Base-by-base conservation (phyloP, 2,113 vertebrate genomes). In the Illadopsis cleaveri region DNA sequence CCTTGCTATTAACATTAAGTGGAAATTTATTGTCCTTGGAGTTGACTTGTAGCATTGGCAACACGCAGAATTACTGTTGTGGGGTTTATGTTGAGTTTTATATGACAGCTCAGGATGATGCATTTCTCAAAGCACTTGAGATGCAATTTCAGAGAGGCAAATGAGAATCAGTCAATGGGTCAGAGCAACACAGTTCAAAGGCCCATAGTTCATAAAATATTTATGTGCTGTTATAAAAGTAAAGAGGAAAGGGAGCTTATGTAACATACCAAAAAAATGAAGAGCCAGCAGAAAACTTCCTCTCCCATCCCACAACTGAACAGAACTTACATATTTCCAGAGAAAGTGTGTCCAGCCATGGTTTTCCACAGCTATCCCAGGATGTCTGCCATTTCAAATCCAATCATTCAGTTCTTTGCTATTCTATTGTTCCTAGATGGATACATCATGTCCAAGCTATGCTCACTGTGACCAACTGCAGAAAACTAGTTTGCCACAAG, bases 151-250 rank as follows among this genome's bases (percentile, higher is more conserved):
- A 69, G 57, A 84, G 57, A 84, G 56, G 53, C 44, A 80, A 73
- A 85, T 71, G 70, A 69, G 82, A 73, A 60, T 87, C 58, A 53
- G 82, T 92, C 70, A 24, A 3, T 40, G 51, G 89, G 82, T 90
- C 73, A 94, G 85, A 93, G 86, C 93, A 94, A 40, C 50, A 16
- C 38, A 69, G 72, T 94, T 97, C 90, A 90, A 91, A 93, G 94
- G 79, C 65, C 24, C 18, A 9, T n/a, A 37, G 72, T 89, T 89
- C 72, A 47, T 83, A 92, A 93, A 95, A 76, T 81, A 89, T 93
- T 96, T 82, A 84, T 60, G 57, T 58, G 45, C n/a, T 23, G 20
- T 60, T 95, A 22, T 27, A 62, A 82, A 94, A 97, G 87, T 71
- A 65, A 82, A 92, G 56, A 79, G 66, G 70, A 69, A 66, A 66